Evolutionary conservation across 2,797 vertebrate species (phyloP).

Genomic region (Eidolon dupreanum): DNA sequence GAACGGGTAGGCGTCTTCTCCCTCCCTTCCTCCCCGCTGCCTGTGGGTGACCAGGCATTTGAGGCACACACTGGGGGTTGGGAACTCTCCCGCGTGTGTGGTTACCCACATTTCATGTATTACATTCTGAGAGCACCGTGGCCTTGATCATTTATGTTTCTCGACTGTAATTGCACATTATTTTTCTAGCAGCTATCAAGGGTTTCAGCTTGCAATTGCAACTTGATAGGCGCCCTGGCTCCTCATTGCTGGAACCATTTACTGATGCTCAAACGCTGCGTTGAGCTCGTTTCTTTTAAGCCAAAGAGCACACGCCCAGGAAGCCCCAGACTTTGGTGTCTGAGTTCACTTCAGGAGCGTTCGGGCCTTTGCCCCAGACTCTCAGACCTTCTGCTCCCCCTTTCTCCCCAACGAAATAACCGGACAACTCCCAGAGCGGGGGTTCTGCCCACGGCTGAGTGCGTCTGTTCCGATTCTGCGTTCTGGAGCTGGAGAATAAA

Average conservation of each 20-base stretch:
- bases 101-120: constrained; percentile 57
- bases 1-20: not conserved
- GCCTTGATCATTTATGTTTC: constrained; percentile 70
- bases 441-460: not conserved
- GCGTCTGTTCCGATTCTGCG: fast-evolving
- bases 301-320: not conserved
- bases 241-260: constrained; percentile 24
- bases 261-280: constrained; percentile 39
- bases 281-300: constrained; percentile 51
- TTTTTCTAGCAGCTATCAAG: constrained; percentile 77
- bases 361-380: not conserved
- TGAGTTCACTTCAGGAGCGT: not conserved
- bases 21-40: not conserved
- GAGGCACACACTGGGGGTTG: constrained; percentile 22
- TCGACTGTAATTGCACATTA: constrained; percentile 63
- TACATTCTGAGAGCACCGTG: not conserved
- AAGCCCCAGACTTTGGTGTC: not conserved
- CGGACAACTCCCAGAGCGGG: too few relatives aligned
- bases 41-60: constrained; percentile 49
- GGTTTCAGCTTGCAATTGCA: constrained; percentile 79
- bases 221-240: constrained; percentile 74
- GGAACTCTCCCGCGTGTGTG: constrained; percentile 21
- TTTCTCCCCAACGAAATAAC: not conserved
- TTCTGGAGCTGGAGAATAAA: too few relatives aligned
- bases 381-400: not conserved